Percentiles rank a stretch among this genome's conserved stretches.
Conservation (phyloP, 2,888 invertebrate genomes). For the Erebia aethiops region DNA sequence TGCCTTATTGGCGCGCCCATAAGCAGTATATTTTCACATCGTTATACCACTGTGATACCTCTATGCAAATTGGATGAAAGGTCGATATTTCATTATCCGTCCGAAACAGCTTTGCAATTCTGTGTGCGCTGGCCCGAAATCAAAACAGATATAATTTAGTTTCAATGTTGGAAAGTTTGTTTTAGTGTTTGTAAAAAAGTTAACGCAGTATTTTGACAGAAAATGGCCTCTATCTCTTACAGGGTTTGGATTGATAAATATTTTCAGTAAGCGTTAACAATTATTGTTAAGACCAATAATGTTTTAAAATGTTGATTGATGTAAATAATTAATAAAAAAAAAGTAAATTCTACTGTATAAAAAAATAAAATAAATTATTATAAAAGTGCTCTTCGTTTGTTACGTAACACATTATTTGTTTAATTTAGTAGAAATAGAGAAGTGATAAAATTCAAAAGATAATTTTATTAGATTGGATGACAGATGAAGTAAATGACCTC, state of each 20-base stretch:
- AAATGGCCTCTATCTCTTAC: background rate
- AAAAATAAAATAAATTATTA: slow-evolving; percentile 22
- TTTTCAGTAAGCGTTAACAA: background rate
- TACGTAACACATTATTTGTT: background rate
- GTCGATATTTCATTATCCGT: too few relatives aligned
- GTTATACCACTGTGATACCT: too few relatives aligned
- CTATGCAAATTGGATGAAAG: background rate
- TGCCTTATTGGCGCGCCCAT: too few relatives aligned
- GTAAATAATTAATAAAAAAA: slow-evolving; percentile 15
- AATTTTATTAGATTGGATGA: background rate
- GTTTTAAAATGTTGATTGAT: slow-evolving; percentile 20
- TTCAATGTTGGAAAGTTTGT: background rate
- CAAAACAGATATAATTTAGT: background rate
- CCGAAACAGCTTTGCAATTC: too few relatives aligned
- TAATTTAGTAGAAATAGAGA: background rate
- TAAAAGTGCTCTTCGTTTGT: background rate
- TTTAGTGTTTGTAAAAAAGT: too few relatives aligned
- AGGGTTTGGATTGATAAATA: background rate
- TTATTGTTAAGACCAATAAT: background rate
- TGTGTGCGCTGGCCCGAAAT: too few relatives aligned
- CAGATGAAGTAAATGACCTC: background rate
- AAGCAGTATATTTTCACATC: too few relatives aligned
- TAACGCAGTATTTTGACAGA: background rate
- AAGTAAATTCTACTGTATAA: slow-evolving; percentile 2
- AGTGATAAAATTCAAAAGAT: background rate